Base-by-base conservation (phyloP, 2,113 vertebrate species). In the Zosterops lateralis region DNA sequence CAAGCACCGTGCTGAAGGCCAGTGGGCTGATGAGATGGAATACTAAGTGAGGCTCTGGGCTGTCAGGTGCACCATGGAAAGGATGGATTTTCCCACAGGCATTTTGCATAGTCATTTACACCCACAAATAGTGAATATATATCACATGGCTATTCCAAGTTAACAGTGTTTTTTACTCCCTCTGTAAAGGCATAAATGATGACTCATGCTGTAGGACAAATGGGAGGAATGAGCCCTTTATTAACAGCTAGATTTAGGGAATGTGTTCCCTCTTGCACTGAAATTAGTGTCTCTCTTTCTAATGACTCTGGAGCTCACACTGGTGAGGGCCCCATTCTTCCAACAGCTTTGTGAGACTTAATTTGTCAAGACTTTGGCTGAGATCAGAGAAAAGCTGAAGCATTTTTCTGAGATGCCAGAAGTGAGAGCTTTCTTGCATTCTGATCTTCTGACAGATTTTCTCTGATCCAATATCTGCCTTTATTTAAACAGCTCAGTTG, bases 381-480 rank as follows among this genome's bases (percentile, higher is more conserved):
- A 91, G 53, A 82, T 47, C 54, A 90, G 58, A 62, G 77, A 62
- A 70, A 72, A 66, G 28, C 42, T 62, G 74, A 76, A 91, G 45
- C 26, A 22, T 73, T 87, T 84, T 82, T 51, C n/a, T 3, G 9
- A 91, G 32, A 34, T 84, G 70, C 82, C 71, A 91, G 66, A 82
- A 93, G n/a, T 31, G 36, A 81, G n/a, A 25, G 17, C 17, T 57
- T 72, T 58, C 73, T 82, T 87, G 42, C 45, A 58, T 87, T 91
- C 71, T 76, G 54, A 91, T 73, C 77, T 81, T 86, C 65, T 87
- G 77, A 87, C 66, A 81, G 48, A 40, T 93, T 79, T 85, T 66
- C 81, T 83, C 87, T 71, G 71, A 54, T 91, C 51, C 53, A 84
- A 1, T 79, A 56, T 60, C 67, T 89, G 71, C 51, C 16, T 13